Conservation (phyloP, 2,113 vertebrate genomes). For the Zingel zingel region DNA sequence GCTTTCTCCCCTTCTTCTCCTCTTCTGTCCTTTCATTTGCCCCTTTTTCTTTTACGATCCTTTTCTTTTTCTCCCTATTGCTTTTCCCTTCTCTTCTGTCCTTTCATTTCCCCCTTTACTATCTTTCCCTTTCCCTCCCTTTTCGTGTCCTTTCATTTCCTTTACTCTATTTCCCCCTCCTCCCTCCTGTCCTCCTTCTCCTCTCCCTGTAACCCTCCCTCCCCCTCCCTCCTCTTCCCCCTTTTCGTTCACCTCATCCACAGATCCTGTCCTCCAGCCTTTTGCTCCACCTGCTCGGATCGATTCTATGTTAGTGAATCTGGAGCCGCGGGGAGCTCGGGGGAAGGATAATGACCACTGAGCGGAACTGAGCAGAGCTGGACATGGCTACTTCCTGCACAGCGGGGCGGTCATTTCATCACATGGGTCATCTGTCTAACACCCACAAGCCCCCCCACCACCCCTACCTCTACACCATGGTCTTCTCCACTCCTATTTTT, state of each 20-base stretch:
- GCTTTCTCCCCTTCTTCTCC: neutral
- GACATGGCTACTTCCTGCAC: slow-evolving; percentile 72
- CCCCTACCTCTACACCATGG: neutral
- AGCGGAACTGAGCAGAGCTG: slow-evolving; percentile 73
- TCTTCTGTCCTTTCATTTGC: neutral
- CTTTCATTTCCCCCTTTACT: neutral
- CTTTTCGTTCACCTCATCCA: slow-evolving; percentile 51
- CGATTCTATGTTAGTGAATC: slow-evolving; percentile 72
- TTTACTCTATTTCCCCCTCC: neutral
- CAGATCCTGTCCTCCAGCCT: slow-evolving; percentile 66
- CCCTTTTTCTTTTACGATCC: neutral
- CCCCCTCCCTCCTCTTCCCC: neutral
- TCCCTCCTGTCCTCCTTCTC: neutral
- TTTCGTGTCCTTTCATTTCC: neutral
- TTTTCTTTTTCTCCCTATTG: neutral
- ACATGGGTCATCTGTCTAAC: slow-evolving; percentile 63
- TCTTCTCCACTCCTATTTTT: neutral
- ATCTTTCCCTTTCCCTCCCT: neutral
- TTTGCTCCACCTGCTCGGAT: slow-evolving; percentile 76
- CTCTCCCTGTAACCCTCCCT: neutral
- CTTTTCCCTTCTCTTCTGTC: neutral
- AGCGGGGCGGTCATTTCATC: slow-evolving; percentile 68
- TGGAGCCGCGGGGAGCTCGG: slow-evolving; percentile 32
- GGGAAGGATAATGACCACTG: slow-evolving; percentile 61
- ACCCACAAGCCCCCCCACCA: neutral